A percentile compares a stretch with the other conserved stretches of the same genome.
phyloP scores from a whole-genome alignment of 2,113 vertebrate species.

The Pomatostomus ruficeps region DNA sequence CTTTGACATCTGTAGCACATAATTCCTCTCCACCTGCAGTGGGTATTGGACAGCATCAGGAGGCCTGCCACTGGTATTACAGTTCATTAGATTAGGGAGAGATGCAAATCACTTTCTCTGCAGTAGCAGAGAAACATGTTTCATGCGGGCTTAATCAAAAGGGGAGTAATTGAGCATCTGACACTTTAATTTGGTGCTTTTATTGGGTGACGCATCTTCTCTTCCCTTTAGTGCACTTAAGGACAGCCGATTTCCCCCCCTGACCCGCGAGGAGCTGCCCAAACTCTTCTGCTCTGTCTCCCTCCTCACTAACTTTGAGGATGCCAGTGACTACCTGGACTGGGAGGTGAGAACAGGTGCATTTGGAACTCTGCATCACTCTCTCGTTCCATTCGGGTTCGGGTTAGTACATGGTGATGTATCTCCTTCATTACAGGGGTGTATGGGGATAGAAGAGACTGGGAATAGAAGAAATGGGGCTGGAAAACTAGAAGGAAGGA shows the following conservation, averaged over 20 bases:
- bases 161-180: neutral
- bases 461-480: neutral
- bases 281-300: conserved; percentile 87
- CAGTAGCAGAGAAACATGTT: neutral
- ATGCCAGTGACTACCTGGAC: conserved; percentile 85
- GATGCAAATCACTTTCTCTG: neutral
- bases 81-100: neutral
- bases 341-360: conserved; percentile 84
- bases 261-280: conserved; percentile 85
- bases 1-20: neutral
- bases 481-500: neutral
- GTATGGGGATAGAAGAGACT: neutral
- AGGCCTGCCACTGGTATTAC: neutral
- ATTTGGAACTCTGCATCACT: conserved; percentile 75
- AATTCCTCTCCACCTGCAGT: neutral
- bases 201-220: neutral
- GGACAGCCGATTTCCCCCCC: conserved; percentile 83
- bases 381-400: conserved; percentile 75
- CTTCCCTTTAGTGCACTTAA: conserved; percentile 81
- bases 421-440: conserved; percentile 67
- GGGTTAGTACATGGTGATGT: conserved; percentile 79
- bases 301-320: conserved; percentile 86
- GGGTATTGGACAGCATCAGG: neutral
- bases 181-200: neutral
- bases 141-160: neutral